Conservation (phyloP, 2,888 invertebrate species). For the Pterostichus niger region DNA sequence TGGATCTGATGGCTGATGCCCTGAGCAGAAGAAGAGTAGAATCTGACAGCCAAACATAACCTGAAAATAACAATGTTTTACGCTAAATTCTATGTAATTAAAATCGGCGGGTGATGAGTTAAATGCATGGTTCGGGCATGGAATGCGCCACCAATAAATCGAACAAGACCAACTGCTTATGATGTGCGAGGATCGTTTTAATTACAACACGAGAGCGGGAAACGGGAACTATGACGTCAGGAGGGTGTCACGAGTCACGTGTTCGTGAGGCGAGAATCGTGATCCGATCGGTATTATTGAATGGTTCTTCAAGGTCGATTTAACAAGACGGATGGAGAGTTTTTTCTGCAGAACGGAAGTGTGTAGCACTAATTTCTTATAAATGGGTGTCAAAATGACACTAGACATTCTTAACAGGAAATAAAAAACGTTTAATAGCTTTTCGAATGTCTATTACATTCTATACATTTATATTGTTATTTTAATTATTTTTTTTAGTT, state of each 20-base stretch:
- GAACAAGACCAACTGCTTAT: conserved; percentile 30
- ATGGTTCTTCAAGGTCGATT: conserved; percentile 63
- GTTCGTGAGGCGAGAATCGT: conserved; percentile 45
- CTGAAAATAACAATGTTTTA: conserved; percentile 74
- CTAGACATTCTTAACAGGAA: conserved; percentile 26
- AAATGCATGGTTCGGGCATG: conserved; percentile 74
- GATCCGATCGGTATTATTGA: neutral
- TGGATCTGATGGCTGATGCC: conserved; percentile 24
- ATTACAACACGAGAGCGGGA: conserved; percentile 47
- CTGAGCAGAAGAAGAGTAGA: conserved; percentile 35
- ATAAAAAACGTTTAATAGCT: conserved; percentile 31
- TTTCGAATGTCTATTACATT: neutral
- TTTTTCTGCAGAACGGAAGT: conserved; percentile 54
- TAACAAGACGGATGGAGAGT: conserved; percentile 51
- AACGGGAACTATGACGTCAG: conserved; percentile 29
- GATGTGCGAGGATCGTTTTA: conserved; percentile 51
- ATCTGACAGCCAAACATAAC: conserved; percentile 61
- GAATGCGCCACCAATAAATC: conserved; percentile 76
- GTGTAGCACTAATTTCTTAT: conserved; percentile 50
- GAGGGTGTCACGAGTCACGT: conserved; percentile 38
- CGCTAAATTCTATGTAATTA: conserved; percentile 76
- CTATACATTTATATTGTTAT: no score
- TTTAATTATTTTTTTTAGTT: no score
- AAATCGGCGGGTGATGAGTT: conserved; percentile 75
- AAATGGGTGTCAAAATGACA: conserved; percentile 47